These are phyloP conservation scores for Etheostoma perlongum DNA, from an alignment of 2,797 vertebrate genomes.

Conservation along the genomic window DNA sequence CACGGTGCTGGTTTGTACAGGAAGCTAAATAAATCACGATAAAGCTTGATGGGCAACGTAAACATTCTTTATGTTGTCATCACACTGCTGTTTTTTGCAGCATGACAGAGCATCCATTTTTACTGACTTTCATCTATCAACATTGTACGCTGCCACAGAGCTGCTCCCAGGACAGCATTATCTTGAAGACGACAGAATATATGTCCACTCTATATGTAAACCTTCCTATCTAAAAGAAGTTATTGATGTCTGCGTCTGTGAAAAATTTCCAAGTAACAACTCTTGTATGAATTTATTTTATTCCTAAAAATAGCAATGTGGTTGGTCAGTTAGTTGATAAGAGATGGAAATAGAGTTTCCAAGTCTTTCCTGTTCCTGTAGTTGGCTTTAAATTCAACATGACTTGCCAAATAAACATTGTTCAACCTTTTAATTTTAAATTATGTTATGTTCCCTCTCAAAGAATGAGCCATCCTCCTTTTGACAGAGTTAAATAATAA, in stretches of 20 bases:
- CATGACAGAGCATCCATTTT: background rate
- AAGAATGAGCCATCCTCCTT: background rate
- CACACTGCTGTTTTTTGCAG: background rate
- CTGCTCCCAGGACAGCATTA: slow-evolving; percentile 13
- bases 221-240: background rate
- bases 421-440: background rate
- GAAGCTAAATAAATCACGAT: slow-evolving; percentile 27
- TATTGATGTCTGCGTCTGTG: background rate
- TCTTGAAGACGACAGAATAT: background rate
- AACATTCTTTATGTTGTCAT: slow-evolving; percentile 32
- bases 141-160: slow-evolving; percentile 11
- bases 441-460: background rate
- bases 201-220: slow-evolving; percentile 7
- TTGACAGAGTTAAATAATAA: background rate
- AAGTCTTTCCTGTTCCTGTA: background rate
- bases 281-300: background rate
- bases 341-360: background rate
- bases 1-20: background rate
- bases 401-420: no score
- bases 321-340: background rate
- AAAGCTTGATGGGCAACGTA: background rate
- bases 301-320: slow-evolving; percentile 1
- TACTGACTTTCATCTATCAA: slow-evolving; percentile 21
- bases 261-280: background rate
- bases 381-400: background rate